Evolutionary conservation across 2,888 invertebrate species (phyloP).

Genomic region (Adineta ricciae): DNA sequence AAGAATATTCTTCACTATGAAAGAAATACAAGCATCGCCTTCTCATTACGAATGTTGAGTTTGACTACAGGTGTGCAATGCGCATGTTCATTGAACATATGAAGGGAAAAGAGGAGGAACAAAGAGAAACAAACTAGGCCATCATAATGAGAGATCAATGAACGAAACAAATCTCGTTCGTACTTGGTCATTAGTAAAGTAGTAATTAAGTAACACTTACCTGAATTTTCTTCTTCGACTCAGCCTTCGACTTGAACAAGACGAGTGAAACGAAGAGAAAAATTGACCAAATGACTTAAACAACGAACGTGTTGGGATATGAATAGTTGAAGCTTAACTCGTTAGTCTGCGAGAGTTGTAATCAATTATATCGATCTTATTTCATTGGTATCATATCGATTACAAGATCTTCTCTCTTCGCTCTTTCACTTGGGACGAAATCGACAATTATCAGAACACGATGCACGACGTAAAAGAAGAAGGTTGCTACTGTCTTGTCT

Average conservation of each 20-base stretch:
- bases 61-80: not conserved
- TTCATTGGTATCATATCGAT: not conserved
- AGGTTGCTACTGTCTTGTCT: not conserved
- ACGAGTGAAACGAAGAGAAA: not conserved
- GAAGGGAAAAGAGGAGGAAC: not conserved
- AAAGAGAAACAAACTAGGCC: too few species aligned
- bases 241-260: too few species aligned
- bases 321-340: not conserved
- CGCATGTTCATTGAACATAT: not conserved
- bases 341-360: not conserved
- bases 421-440: not conserved
- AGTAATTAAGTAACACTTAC: not conserved
- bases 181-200: too few species aligned
- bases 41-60: not conserved
- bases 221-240: not conserved
- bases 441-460: not conserved
- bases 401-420: not conserved
- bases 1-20: too few species aligned
- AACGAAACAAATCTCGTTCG: too few species aligned
- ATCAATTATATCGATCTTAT: not conserved
- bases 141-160: too few species aligned
- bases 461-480: not conserved
- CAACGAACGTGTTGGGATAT: not conserved
- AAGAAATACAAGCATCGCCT: too few species aligned
- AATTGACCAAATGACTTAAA: not conserved